phyloP scores from a whole-genome alignment of 1,140 invertebrate genomes.

The Brachionus manjavacas region DNA sequence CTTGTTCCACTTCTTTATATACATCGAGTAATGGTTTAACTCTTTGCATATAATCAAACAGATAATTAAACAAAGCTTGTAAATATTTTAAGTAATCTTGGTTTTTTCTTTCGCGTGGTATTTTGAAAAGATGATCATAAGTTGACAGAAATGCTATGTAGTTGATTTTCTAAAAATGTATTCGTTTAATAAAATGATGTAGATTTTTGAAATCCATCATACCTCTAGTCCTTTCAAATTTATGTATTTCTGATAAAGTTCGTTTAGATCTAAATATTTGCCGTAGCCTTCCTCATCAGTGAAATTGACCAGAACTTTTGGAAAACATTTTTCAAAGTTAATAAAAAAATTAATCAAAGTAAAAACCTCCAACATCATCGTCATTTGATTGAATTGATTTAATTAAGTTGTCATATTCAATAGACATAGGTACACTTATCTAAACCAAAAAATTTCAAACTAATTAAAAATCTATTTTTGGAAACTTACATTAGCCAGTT shows the following conservation, averaged over 20 bases:
- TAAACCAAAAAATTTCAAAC: conserved; percentile 45
- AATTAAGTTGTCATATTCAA: conserved; percentile 89
- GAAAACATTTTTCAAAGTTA: conserved; percentile 20
- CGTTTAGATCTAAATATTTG: conserved; percentile 95
- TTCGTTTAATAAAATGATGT: neutral
- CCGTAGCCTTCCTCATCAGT: conserved; percentile 99
- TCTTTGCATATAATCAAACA: conserved; percentile 10
- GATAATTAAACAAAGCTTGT: conserved; percentile 30
- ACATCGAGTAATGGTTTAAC: conserved; percentile 28
- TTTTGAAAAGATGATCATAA: conserved; percentile 93
- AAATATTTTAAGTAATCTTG: conserved; percentile 69
- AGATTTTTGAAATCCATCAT: too few relatives aligned
- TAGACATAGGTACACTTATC: conserved; percentile 83
- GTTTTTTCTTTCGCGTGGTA: conserved; percentile 87
- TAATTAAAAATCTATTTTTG: neutral
- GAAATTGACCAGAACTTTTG: conserved; percentile 60
- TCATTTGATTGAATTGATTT: conserved; percentile 79
- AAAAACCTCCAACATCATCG: conserved; percentile 63
- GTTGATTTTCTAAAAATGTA: conserved; percentile 72
- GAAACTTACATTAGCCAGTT: conserved; percentile 87
- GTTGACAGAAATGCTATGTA: conserved; percentile 88
- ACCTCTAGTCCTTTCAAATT: conserved; percentile 93
- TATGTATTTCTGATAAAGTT: conserved; percentile 89
- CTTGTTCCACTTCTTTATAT: conserved; percentile 66
- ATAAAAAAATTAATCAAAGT: conserved; percentile 56